Evolutionary conservation across 1,140 invertebrate genomes (phyloP), one percentile per base, ranked within the genome.

Genomic region (Colletes latitarsis): DNA sequence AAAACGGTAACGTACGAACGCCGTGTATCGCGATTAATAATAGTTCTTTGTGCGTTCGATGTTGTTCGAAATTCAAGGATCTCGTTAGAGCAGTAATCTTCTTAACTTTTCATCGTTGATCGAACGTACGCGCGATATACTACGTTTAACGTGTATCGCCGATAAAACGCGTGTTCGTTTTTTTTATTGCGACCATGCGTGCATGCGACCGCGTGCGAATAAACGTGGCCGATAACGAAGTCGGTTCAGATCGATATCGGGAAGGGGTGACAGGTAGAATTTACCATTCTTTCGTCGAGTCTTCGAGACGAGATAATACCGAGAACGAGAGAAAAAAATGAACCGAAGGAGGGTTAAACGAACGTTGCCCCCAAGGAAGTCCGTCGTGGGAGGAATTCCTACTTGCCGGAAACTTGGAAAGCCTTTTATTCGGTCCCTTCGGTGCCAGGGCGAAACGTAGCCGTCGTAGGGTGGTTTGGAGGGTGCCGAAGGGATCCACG

Each of bases 361-460:
- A 76, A 53, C 30, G 68, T 17, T 64, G 52, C 19, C 41, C 73
- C 58, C 41, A 80, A 75, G 76, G 53, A 66, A 82, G 43, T 4
- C 68, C 58, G 68, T 9, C 52, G 55, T 17, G 63, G 46, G 49
- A 52, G n/a, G 30, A 71, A 71, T 49, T 72, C 68, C 62, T 73
- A 86, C 82, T 70, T 78, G 74, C 17, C 60, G 72, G 76, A 82
- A 85, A 82, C 63, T 82, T 86, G 55, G 75, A 82, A 76, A 55
- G 58, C 74, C 74, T 84, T 86, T 85, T 79, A 86, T 82, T 85
- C 77, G 70, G 39, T 85, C 57, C 75, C 57, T 72, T 72, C 60
- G 66, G 41, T 17, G 58, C 53, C 39, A 66, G 19, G 39, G 63
- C 46, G 41, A 57, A 79, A 69, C 49, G 46, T 63, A 55, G 53